Evolutionary conservation across 2,888 invertebrate species (phyloP).

Genomic region (Hofmannophila pseudospretella): DNA sequence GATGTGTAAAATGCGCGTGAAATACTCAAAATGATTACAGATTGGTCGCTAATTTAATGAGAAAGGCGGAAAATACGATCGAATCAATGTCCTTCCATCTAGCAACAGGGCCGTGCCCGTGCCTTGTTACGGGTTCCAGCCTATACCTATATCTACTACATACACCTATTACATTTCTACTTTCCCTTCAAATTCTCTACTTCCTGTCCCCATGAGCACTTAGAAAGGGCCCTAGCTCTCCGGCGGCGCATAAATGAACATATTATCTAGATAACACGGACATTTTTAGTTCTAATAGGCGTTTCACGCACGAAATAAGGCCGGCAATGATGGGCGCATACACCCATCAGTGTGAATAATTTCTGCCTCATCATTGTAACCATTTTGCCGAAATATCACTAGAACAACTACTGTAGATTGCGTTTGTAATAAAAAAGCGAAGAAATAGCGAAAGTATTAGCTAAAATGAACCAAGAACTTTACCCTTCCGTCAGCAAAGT

Average conservation of each 20-base stretch:
- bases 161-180: constrained; percentile 20
- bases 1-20: neutral
- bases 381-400: constrained; percentile 10
- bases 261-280: constrained; percentile 29
- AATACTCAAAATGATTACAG: constrained; percentile 10
- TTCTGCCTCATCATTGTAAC: constrained; percentile 7
- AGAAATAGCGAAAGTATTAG: constrained; percentile 30
- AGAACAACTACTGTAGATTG: constrained; percentile 13
- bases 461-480: constrained; percentile 52
- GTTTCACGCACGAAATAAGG: constrained; percentile 31
- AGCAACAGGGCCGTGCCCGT: constrained; percentile 69
- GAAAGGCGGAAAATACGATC: constrained; percentile 28
- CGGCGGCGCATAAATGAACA: constrained; percentile 25
- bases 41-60: constrained; percentile 19
- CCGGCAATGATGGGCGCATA: constrained; percentile 38
- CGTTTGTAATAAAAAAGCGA: constrained; percentile 21
- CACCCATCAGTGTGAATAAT: constrained; percentile 25
- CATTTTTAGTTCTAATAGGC: constrained; percentile 29
- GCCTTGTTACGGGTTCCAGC: constrained; percentile 29
- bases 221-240: constrained; percentile 14
- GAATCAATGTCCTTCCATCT: constrained; percentile 57
- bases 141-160: constrained; percentile 29
- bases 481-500: constrained; percentile 74
- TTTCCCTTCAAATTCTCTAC: constrained; percentile 29
- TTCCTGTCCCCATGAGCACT: constrained; percentile 22